Evolutionary conservation across 2,888 invertebrate species (phyloP), one percentile per base, ranked within the genome.

Genomic region (Serripes groenlandicus): DNA sequence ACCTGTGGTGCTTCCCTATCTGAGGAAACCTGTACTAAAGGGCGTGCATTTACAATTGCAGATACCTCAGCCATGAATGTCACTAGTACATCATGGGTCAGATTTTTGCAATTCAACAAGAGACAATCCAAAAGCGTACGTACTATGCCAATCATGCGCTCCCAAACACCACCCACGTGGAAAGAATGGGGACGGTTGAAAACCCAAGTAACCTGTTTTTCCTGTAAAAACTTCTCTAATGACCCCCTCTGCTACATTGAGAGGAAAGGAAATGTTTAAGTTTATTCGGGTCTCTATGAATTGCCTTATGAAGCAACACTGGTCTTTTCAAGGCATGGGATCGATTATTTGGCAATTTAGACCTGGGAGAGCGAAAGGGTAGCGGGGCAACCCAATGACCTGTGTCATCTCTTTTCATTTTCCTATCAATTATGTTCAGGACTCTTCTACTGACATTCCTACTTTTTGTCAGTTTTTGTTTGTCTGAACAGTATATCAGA

Each of bases 91-190:
- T 73, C 73, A 42, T 62, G 70, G n/a, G 58, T 71, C 18, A 66
- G 62, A 28, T 42, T 52, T 32, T 26, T 49, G 28, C 30, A 32
- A 32, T 37, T 49, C 2, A 52, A n/a, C 9, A 83, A 34, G 52
- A 85, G 35, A 21, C 79, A 66, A 34, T 87, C 82, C 11, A 87
- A 68, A 28, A 85, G 82, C 42, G 79, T 37, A 0, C 77, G 34
- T 0, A 58, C 60, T 0, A 79, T 28, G 15, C 83, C 86, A 23
- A 85, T 85, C 73, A 87, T 68, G 3, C 84, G 42, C 49, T 85
- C 82, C 80, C 82, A 82, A 11, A 70, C 78, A 26, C 87, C 85
- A 3, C 83, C 87, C 78, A 86, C 83, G 71, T 86, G 88, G 11
- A 86, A 85, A 23, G 66, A 18, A 68, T 75, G 68, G 4, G 75